phyloP scores from a whole-genome alignment of 2,888 invertebrate genomes.

The Eudasyphora cyanicolor region DNA sequence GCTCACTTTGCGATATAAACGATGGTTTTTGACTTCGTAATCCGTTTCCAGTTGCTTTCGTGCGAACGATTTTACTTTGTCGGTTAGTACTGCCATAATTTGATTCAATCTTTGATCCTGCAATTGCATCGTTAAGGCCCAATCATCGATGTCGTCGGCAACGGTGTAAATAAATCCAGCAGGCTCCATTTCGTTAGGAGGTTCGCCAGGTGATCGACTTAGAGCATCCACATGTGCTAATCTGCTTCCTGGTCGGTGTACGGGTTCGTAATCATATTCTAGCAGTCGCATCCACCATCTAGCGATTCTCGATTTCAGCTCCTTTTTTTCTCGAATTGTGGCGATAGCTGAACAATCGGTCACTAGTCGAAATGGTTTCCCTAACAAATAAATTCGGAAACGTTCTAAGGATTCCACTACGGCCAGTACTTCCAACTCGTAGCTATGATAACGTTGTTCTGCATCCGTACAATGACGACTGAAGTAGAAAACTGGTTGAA shows the following conservation, averaged over 20 bases:
- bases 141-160: conserved; percentile 28
- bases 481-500: conserved; percentile 63
- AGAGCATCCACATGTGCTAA: conserved; percentile 52
- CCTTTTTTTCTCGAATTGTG: neutral
- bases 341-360: conserved; percentile 45
- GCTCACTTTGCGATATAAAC: conserved; percentile 42
- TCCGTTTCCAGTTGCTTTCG: conserved; percentile 25
- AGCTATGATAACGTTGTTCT: conserved; percentile 57
- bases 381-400: conserved; percentile 39
- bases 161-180: conserved; percentile 36
- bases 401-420: conserved; percentile 48
- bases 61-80: neutral
- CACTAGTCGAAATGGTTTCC: conserved; percentile 39
- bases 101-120: conserved; percentile 47
- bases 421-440: conserved; percentile 42
- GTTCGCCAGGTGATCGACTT: conserved; percentile 40
- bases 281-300: conserved; percentile 34
- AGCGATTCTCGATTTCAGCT: conserved; percentile 23
- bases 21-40: conserved; percentile 49
- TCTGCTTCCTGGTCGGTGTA: conserved; percentile 23
- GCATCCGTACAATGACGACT: conserved; percentile 59
- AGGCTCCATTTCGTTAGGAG: conserved; percentile 31
- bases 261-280: conserved; percentile 29
- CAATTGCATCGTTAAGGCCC: conserved; percentile 57
- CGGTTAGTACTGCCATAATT: conserved; percentile 37